Base-by-base conservation (phyloP, 1,140 invertebrate species). In the Harlomillsia oculata region DNA sequence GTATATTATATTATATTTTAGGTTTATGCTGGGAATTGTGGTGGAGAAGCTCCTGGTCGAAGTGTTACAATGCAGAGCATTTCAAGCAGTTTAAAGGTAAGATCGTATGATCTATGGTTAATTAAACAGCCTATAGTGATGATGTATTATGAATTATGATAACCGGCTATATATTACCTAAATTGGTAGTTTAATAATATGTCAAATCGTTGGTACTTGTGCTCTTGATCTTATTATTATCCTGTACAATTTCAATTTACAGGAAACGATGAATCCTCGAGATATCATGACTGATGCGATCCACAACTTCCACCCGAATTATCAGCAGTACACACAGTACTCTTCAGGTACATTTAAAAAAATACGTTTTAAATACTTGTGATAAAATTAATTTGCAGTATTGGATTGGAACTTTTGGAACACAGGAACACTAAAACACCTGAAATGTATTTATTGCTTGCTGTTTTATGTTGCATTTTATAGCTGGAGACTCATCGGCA, bases 231-330 rank as follows among this genome's bases (percentile, higher is more conserved):
- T n/a, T n/a, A n/a, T n/a, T n/a, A n/a, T n/a, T n/a, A n/a, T n/a
- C n/a, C n/a, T n/a, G 13, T 20, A 41, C 14, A 41, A 9, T 16
- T 41, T 37, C 37, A 64, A 18, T 66, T 76, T 75, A 0, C 70
- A 92, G 88, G 96, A 99, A 82, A 99, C 96, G 5, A 99, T 99
- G 90, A 99, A 99, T 78, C 96, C 96, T 37, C 91, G 96, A 74
- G 96, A 99, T 75, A 98, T 99, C 70, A 97, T 99, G 94, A 97
- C 94, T 68, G 96, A 99, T 77, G 96, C 96, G 69, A 97, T 99
- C 72, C 96, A 99, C 76, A 99, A 99, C 77, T 99, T 99, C 80
- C 96, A 99, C 79, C 96, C 96, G 26, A 92, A 99, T 68, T 99
- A 99, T 76, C 94, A 98, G 74, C 95, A 99, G 72, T 99, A 99